These are phyloP conservation scores for Pherbina coryleti DNA, from an alignment of 2,888 invertebrate genomes.

Conservation along the genomic window DNA sequence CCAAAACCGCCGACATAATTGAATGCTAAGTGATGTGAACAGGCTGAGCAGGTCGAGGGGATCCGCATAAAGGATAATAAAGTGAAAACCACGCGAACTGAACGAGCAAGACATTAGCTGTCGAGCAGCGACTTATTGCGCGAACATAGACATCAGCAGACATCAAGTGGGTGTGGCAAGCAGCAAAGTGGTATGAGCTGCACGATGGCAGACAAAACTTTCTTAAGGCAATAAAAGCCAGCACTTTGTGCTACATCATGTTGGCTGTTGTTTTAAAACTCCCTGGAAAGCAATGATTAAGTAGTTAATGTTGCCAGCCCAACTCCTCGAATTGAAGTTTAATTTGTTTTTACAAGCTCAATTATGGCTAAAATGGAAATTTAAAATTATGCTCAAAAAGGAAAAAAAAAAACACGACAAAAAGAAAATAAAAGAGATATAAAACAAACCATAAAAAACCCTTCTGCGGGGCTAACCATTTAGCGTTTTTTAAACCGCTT, in stretches of 20 bases:
- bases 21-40: constrained; percentile 27
- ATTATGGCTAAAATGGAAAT: constrained; percentile 53
- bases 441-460: not conserved
- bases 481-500: not conserved
- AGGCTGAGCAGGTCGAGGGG: not conserved
- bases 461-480: not conserved
- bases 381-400: constrained; percentile 12
- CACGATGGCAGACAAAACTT: not conserved
- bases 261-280: constrained; percentile 30
- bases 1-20: constrained; percentile 34
- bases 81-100: constrained; percentile 23
- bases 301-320: constrained; percentile 42
- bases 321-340: constrained; percentile 60
- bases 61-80: constrained; percentile 24
- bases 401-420: not conserved
- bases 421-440: not conserved
- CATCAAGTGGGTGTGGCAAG: not conserved
- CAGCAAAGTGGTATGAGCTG: not conserved
- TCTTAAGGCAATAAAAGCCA: constrained; percentile 23
- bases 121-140: constrained; percentile 22
- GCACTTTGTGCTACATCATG: not conserved
- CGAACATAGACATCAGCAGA: constrained; percentile 22
- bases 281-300: constrained; percentile 49
- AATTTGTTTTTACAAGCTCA: constrained; percentile 65
- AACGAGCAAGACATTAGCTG: constrained; percentile 34